These are phyloP conservation scores for Melipona bicolor DNA, from an alignment of 2,888 invertebrate species.

Conservation along the genomic window DNA sequence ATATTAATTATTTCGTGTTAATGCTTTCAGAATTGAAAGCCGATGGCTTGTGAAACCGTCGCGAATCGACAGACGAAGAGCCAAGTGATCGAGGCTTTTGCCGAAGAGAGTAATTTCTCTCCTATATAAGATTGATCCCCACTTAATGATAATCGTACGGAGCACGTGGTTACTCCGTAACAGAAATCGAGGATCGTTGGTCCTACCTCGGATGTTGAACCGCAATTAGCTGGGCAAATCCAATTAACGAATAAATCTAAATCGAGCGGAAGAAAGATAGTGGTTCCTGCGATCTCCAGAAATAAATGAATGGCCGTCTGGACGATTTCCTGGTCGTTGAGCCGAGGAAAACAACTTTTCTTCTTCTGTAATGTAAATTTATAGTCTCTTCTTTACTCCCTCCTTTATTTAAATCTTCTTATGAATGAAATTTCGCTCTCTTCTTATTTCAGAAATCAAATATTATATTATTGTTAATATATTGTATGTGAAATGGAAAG, in stretches of 20 bases:
- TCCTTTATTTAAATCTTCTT: neutral
- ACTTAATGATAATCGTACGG: conserved; percentile 20
- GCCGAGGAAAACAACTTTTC: neutral
- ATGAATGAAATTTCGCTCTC: too few relatives aligned
- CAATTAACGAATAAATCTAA: conserved; percentile 53
- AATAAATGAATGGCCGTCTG: neutral
- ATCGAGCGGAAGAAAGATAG: conserved; percentile 54
- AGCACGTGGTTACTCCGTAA: neutral
- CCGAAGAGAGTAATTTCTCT: conserved; percentile 27
- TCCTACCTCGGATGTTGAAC: conserved; percentile 47
- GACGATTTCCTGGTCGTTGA: conserved; percentile 17
- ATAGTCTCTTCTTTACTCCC: neutral
- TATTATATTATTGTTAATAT: too few relatives aligned
- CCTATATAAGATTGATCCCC: conserved; percentile 64
- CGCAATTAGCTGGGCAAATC: conserved; percentile 52
- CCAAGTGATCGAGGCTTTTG: conserved; percentile 44
- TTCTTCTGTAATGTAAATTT: neutral
- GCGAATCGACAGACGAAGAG: neutral
- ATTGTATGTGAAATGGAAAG: too few relatives aligned
- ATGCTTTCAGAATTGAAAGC: neutral
- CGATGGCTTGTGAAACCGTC: neutral
- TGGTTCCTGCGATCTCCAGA: conserved; percentile 31
- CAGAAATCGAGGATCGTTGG: neutral
- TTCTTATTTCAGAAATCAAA: too few relatives aligned
- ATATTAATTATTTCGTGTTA: neutral